These are phyloP conservation scores for Telenomus remus DNA, from an alignment of 1,140 invertebrate genomes.

Conservation along the genomic window DNA sequence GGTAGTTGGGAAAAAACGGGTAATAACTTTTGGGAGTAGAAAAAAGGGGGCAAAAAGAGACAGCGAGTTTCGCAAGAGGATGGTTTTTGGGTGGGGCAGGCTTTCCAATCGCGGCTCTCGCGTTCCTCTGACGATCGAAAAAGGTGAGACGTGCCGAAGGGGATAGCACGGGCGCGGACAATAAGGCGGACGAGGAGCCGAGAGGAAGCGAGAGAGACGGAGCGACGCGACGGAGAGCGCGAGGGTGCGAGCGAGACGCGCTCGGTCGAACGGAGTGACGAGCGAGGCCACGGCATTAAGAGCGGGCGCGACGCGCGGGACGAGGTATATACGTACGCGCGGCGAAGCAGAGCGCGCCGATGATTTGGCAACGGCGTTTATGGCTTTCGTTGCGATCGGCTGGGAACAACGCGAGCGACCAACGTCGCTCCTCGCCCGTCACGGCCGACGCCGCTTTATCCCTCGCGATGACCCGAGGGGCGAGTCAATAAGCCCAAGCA, in stretches of 20 bases:
- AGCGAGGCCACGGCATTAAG: conserved; percentile 52
- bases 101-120: conserved; percentile 66
- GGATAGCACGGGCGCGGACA: conserved; percentile 64
- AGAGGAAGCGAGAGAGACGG: conserved; percentile 41
- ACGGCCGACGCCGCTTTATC: conserved; percentile 42
- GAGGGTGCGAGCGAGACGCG: conserved; percentile 18
- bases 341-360: conserved; percentile 43
- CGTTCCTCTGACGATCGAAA: conserved; percentile 62
- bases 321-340: conserved; percentile 12
- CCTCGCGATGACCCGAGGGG: conserved; percentile 61
- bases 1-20: too few species aligned
- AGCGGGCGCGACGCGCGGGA: conserved; percentile 34
- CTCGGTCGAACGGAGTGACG: conserved; percentile 43
- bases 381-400: conserved; percentile 66
- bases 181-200: conserved; percentile 59
- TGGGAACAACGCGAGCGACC: conserved; percentile 48
- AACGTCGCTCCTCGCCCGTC: conserved; percentile 35
- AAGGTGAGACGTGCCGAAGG: conserved; percentile 70
- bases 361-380: conserved; percentile 73
- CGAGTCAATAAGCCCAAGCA: conserved; percentile 62
- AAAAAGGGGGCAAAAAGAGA: background rate
- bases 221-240: conserved; percentile 1
- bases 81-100: conserved; percentile 56
- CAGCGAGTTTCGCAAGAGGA: background rate
- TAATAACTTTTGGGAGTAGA: too few species aligned